Conservation (phyloP, 2,888 invertebrate species). For the Luffia ferchaultella region DNA sequence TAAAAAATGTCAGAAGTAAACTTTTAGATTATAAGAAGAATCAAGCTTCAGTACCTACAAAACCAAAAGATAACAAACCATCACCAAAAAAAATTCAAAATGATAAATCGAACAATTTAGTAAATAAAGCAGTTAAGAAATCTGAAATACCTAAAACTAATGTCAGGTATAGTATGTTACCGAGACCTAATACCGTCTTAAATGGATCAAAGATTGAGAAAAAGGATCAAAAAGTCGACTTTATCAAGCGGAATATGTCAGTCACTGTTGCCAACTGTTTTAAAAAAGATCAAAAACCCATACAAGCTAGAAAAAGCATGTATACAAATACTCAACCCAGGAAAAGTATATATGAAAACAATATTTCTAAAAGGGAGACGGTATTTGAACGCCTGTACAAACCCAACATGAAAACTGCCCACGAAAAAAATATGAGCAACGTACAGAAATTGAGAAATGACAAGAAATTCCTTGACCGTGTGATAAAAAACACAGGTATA, state of each 20-base stretch:
- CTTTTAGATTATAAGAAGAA: not conserved
- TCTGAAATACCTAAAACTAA: no score
- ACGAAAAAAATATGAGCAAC: slow-evolving; percentile 5
- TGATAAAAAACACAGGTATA: not conserved
- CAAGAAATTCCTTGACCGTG: not conserved
- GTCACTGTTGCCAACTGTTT: no score
- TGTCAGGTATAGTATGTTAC: no score
- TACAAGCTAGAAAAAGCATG: not conserved
- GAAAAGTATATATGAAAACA: slow-evolving; percentile 20
- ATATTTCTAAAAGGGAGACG: slow-evolving; percentile 22
- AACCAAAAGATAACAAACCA: slow-evolving; percentile 33
- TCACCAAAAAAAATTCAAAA: slow-evolving; percentile 18
- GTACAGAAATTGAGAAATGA: not conserved
- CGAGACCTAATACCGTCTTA: no score
- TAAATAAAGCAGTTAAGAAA: no score
- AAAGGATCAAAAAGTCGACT: no score
- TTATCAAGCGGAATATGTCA: no score
- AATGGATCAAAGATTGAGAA: no score
- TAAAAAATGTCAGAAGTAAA: not conserved
- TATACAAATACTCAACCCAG: slow-evolving; percentile 21
- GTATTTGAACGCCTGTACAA: slow-evolving; percentile 20
- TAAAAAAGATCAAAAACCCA: slow-evolving; percentile 25
- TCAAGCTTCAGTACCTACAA: not conserved
- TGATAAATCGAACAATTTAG: no score
- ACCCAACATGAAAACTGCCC: slow-evolving; percentile 8